phyloP scores from a whole-genome alignment of 2,888 invertebrate genomes.

The Apoderus coryli region DNA sequence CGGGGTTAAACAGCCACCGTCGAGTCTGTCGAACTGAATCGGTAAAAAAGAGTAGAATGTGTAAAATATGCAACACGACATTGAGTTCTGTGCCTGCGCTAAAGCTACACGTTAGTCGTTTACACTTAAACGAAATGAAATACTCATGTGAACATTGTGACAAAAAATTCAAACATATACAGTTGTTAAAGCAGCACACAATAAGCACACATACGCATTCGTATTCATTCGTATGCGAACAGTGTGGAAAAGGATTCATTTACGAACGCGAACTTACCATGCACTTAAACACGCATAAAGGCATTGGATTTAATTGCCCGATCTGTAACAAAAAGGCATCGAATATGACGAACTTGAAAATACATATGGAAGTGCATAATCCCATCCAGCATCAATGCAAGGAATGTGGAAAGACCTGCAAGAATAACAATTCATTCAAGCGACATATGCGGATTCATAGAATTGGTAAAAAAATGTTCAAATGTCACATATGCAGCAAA shows the following conservation, averaged over 20 bases:
- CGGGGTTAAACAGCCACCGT: no score
- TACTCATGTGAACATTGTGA: constrained; percentile 23
- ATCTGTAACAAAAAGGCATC: constrained; percentile 21
- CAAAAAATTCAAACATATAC: constrained; percentile 42
- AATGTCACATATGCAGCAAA: constrained; percentile 36
- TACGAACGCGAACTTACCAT: constrained; percentile 44
- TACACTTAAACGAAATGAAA: no score
- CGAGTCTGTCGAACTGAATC: no score
- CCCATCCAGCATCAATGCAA: constrained; percentile 19
- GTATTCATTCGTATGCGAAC: constrained; percentile 43
- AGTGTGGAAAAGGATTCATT: constrained; percentile 44
- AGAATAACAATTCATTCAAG: constrained; percentile 9
- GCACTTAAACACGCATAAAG: constrained; percentile 24
- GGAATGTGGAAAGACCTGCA: constrained; percentile 13
- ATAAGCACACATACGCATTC: constrained; percentile 41
- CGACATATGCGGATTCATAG: constrained; percentile 27
- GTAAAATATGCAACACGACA: no score
- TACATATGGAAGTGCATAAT: constrained; percentile 20
- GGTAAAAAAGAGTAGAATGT: no score
- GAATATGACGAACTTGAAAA: constrained; percentile 19
- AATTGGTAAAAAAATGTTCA: constrained; percentile 23
- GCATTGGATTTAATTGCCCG: constrained; percentile 15
- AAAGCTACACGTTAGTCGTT: no score
- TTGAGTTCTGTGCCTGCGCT: no score
- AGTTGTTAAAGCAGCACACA: constrained; percentile 41